These are phyloP conservation scores for Melanotaenia boesemani DNA, from an alignment of 2,797 vertebrate species.

Conservation along the genomic window DNA sequence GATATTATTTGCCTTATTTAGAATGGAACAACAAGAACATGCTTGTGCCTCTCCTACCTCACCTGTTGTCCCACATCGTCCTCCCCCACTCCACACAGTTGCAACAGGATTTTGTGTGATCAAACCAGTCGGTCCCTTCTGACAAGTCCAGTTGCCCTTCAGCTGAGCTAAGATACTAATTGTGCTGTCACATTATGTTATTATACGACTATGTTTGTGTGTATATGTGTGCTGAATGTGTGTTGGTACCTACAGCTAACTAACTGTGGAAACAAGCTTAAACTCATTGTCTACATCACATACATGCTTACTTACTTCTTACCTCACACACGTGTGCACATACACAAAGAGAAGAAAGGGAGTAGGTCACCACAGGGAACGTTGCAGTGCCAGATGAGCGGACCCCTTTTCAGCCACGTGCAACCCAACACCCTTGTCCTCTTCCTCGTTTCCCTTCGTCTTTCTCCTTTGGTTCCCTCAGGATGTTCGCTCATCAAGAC, in stretches of 20 bases:
- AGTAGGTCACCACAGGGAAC: slow-evolving; percentile 52
- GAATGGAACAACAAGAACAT: slow-evolving; percentile 45
- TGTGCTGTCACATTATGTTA: slow-evolving; percentile 44
- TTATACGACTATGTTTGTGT: not conserved
- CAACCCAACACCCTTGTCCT: slow-evolving; percentile 64
- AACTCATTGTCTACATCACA: slow-evolving; percentile 24
- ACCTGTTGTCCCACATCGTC: slow-evolving; percentile 43
- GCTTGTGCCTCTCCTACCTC: slow-evolving; percentile 37
- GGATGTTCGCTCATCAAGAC: slow-evolving; percentile 70
- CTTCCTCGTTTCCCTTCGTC: slow-evolving; percentile 46
- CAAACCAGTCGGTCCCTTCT: slow-evolving; percentile 26
- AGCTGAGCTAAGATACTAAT: slow-evolving; percentile 23
- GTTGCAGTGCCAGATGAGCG: slow-evolving; percentile 61
- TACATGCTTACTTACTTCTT: slow-evolving; percentile 21
- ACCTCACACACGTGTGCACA: slow-evolving; percentile 1
- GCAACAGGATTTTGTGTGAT: slow-evolving; percentile 31
- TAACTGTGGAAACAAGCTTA: slow-evolving; percentile 32
- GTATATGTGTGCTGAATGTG: slow-evolving; percentile 8
- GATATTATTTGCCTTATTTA: slow-evolving; percentile 7
- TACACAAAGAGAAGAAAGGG: slow-evolving; percentile 48
- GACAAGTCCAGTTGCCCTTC: slow-evolving; percentile 30
- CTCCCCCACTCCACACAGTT: slow-evolving; percentile 6
- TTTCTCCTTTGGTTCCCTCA: slow-evolving; percentile 64
- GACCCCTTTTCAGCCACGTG: slow-evolving; percentile 55
- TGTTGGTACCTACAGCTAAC: slow-evolving; percentile 10